phyloP scores from a whole-genome alignment of 2,797 vertebrate genomes.

The Clamator glandarius region DNA sequence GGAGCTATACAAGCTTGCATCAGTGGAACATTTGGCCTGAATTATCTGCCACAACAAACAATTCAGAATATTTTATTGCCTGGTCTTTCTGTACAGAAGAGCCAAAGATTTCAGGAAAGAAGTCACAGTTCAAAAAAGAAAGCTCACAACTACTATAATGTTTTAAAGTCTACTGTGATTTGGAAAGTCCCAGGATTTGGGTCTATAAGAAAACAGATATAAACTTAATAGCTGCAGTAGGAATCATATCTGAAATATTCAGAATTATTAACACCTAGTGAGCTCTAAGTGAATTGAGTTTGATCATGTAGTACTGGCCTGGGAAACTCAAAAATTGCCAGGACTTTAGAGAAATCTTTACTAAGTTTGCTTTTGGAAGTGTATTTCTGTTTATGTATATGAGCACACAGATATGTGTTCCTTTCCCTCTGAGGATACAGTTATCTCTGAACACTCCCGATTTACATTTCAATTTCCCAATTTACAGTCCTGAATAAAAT shows the following conservation, averaged over 20 bases:
- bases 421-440: not conserved
- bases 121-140: not conserved
- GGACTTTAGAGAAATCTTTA: not conserved
- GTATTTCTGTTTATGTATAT: not conserved
- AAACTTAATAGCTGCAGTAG: not conserved
- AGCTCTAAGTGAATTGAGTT: not conserved
- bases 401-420: not conserved
- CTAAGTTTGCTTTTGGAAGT: not conserved
- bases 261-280: not conserved
- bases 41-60: not conserved
- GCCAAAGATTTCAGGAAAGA: not conserved
- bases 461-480: not conserved
- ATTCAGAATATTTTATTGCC: not conserved
- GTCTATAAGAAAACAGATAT: not conserved
- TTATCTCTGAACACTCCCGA: not conserved
- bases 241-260: not conserved
- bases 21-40: not conserved
- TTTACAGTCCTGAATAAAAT: not conserved
- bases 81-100: not conserved
- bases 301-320: not conserved
- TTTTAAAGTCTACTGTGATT: not conserved
- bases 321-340: not conserved
- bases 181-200: not conserved
- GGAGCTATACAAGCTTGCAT: not conserved
- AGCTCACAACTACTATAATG: not conserved